These are phyloP conservation scores for Phylloscopus collybita DNA, from an alignment of 2,797 vertebrate species.

Conservation along the genomic window DNA sequence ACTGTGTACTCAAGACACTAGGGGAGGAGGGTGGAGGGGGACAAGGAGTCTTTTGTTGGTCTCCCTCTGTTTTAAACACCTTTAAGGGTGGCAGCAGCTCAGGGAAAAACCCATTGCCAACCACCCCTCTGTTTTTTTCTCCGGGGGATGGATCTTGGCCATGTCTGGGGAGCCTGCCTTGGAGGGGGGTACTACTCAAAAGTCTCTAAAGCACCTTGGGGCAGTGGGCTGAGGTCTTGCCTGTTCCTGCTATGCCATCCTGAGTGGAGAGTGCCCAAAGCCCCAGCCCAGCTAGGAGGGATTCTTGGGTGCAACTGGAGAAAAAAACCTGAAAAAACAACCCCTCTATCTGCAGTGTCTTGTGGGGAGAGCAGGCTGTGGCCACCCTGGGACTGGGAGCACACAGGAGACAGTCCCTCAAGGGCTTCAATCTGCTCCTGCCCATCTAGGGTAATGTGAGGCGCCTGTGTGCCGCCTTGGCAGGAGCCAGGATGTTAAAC, in stretches of 20 bases:
- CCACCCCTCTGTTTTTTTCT: neutral
- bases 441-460: constrained; percentile 60
- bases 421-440: constrained; percentile 37
- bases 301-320: neutral
- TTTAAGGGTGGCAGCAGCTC: neutral
- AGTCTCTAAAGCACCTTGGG: neutral
- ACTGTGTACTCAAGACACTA: neutral
- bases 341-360: neutral
- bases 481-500: neutral
- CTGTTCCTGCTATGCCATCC: neutral
- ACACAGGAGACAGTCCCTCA: neutral
- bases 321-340: neutral
- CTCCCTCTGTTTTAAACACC: neutral
- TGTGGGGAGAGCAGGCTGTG: neutral
- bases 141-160: neutral
- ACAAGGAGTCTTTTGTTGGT: neutral
- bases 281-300: neutral
- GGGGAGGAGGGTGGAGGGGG: fast-evolving
- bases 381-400: neutral
- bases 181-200: neutral
- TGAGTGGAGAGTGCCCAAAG: neutral
- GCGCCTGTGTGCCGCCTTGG: neutral
- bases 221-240: neutral
- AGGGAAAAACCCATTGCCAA: neutral
- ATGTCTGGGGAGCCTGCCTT: neutral